Percentiles rank a stretch among this genome's conserved stretches.
These are phyloP conservation scores for Bombus sibiricus DNA, from an alignment of 1,140 invertebrate genomes.

Conservation along the genomic window DNA sequence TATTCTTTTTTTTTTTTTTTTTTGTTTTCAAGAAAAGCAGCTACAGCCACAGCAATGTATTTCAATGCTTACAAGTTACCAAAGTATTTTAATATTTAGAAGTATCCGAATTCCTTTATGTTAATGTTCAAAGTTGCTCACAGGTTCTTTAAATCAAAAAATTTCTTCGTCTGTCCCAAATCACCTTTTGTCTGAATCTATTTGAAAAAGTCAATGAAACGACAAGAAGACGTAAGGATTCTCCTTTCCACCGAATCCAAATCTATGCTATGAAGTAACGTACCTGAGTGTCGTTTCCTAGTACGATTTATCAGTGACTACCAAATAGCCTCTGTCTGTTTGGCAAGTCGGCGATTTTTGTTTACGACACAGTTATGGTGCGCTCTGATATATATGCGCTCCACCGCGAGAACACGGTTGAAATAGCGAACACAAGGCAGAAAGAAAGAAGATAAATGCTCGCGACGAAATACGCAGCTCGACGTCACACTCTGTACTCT, in stretches of 20 bases:
- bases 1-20: no score
- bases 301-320: not conserved
- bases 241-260: not conserved
- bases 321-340: not conserved
- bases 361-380: accelerated
- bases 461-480: not conserved
- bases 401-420: no score
- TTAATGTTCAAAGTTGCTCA: not conserved
- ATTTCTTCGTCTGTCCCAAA: no score
- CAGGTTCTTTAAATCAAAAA: no score
- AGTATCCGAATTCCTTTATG: not conserved
- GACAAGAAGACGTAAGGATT: not conserved
- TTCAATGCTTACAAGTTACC: no score
- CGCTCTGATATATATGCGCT: not conserved
- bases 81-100: not conserved
- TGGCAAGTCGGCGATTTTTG: not conserved
- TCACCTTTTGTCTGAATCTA: no score
- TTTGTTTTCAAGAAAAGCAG: no score
- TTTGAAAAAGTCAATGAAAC: not conserved
- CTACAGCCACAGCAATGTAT: no score
- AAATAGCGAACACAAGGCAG: no score
- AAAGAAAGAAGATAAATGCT: not conserved
- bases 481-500: conserved; percentile 19
- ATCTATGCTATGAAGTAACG: not conserved
- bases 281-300: not conserved